Base-by-base conservation (phyloP, 2,888 invertebrate genomes). In the Pristionchus exspectatus region DNA sequence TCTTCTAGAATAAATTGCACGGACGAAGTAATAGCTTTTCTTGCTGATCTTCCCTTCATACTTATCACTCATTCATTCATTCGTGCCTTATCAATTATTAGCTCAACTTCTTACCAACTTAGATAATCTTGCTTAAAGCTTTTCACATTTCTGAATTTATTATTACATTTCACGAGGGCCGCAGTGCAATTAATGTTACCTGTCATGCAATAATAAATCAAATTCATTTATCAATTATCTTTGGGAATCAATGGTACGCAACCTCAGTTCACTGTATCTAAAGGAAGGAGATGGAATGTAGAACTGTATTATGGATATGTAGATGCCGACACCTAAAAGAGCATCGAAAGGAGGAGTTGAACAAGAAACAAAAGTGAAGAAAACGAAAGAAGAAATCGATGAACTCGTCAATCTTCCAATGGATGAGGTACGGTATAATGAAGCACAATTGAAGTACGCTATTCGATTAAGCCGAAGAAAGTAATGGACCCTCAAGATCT, bases 401-500 rank as follows among this genome's bases (percentile, higher is more conserved):
- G 63, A 63, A n/a, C 24, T 63, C 50, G 50, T 18, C 7, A 54
- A 81, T 81, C 14, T 81, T n/a, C 27, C 27, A 10, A 81, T 81
- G 81, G 81, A 81, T 24, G 81, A 81, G 50, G 81, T 81, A 81
- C 54, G n/a, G 50, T 77, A 44, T 2, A 21, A 21, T 16, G 24
- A 44, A 0, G 0, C 14, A 38, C 38, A 9, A 21, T n/a, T 63
- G 7, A 4, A 63, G 7, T 24, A 38, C 30, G 30, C 5, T 14
- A 44, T 44, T 87, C 38, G 0, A 56, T 85, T 85, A 33, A 87
- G 87, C 16, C 44, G 44, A 66, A 44, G 54, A 69, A 66, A n/a
- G 50, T 30, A 7, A 44, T 88, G 44, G 74, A 88, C 33, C 59
- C 56, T 56, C 59, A 59, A 30, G 91, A 91, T 44, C 90, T 93